Conservation (phyloP, 2,797 vertebrate species). For the Hemibagrus guttatus region DNA sequence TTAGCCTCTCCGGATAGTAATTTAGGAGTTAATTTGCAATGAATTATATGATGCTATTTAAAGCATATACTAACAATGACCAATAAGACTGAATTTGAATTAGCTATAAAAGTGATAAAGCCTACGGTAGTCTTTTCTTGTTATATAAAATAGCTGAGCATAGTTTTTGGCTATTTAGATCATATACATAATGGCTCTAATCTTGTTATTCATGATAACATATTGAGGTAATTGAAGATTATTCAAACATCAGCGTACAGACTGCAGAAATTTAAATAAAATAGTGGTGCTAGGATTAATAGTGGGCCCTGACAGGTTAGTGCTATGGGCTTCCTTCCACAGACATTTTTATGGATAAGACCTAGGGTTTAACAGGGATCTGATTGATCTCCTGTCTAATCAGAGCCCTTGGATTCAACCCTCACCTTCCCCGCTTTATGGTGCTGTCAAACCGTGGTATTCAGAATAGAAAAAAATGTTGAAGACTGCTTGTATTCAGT, state of each 20-base stretch:
- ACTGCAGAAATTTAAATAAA: background rate
- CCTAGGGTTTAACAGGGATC: background rate
- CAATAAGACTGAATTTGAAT: background rate
- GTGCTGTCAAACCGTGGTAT: background rate
- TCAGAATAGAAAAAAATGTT: background rate
- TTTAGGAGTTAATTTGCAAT: slow-evolving; percentile 4
- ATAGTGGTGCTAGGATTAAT: background rate
- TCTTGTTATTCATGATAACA: background rate
- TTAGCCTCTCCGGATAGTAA: background rate
- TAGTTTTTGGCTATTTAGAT: background rate
- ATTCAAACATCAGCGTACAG: background rate
- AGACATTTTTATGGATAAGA: background rate
- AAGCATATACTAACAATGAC: slow-evolving; percentile 1
- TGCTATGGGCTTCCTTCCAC: background rate
- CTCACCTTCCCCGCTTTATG: background rate
- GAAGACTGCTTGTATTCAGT: background rate
- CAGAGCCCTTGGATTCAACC: background rate
- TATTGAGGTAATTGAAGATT: background rate
- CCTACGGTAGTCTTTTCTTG: background rate
- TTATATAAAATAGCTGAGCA: background rate
- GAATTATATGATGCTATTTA: background rate
- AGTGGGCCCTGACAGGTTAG: background rate
- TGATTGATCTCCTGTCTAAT: background rate
- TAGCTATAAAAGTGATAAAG: background rate
- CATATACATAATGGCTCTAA: background rate